A percentile compares a stretch with the other conserved stretches of the same genome.
Evolutionary conservation across 2,888 invertebrate genomes (phyloP).

Genomic region (Acanthosepion pharaonis): DNA sequence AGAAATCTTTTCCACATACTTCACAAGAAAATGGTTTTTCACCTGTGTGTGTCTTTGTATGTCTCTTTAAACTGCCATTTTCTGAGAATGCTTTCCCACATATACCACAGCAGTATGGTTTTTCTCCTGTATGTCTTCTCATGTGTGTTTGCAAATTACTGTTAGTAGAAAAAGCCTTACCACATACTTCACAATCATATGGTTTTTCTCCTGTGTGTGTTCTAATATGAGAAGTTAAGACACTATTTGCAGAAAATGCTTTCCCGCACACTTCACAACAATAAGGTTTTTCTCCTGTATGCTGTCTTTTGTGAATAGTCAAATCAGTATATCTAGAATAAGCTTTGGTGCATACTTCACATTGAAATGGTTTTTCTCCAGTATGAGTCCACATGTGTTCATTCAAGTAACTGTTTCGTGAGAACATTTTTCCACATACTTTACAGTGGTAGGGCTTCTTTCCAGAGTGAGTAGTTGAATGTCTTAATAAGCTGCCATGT

Average conservation of each 20-base stretch:
- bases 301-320: not conserved
- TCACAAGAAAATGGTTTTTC: slow-evolving; percentile 14
- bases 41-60: slow-evolving; percentile 13
- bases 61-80: not conserved
- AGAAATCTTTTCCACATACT: slow-evolving; percentile 33
- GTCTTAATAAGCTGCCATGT: not conserved
- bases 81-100: slow-evolving; percentile 15
- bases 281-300: slow-evolving; percentile 6
- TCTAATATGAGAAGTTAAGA: not conserved
- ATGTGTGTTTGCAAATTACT: slow-evolving; percentile 48
- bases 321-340: not conserved
- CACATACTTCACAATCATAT: slow-evolving; percentile 48
- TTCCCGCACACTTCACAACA: slow-evolving; percentile 6
- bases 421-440: slow-evolving; percentile 48
- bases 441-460: slow-evolving; percentile 44
- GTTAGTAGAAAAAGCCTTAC: slow-evolving; percentile 42
- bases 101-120: not conserved
- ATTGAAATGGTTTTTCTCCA: slow-evolving; percentile 46
- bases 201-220: slow-evolving; percentile 46
- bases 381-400: slow-evolving; percentile 45
- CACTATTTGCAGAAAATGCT: slow-evolving; percentile 10
- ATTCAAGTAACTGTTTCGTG: slow-evolving; percentile 43
- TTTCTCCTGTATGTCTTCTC: not conserved
- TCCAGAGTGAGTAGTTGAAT: not conserved
- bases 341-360: slow-evolving; percentile 42